These are phyloP conservation scores for Gymnorhina tibicen DNA, from an alignment of 2,113 vertebrate genomes.

Conservation along the genomic window DNA sequence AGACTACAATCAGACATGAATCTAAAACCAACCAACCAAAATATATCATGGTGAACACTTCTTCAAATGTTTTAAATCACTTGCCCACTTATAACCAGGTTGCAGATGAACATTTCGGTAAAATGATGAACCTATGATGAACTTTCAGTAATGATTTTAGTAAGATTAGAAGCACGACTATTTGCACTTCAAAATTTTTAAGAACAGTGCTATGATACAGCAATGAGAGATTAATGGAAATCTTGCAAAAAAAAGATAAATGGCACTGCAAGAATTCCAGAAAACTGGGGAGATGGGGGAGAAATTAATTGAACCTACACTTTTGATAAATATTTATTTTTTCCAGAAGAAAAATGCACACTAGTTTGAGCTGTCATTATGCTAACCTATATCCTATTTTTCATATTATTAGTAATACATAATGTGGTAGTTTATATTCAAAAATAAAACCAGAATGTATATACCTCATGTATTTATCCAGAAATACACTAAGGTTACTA, in stretches of 20 bases:
- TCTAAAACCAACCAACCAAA: background rate
- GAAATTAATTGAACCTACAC: conserved; percentile 78
- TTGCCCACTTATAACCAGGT: background rate
- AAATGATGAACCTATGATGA: background rate
- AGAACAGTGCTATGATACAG: conserved; percentile 52
- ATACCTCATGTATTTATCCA: conserved; percentile 83
- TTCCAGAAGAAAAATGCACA: conserved; percentile 80
- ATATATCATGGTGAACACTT: background rate
- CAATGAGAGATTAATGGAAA: conserved; percentile 74
- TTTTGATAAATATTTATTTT: conserved; percentile 84
- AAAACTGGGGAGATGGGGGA: conserved; percentile 56
- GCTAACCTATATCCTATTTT: conserved; percentile 81
- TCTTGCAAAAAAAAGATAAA: conserved; percentile 75
- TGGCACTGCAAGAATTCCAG: conserved; percentile 60
- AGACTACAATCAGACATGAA: background rate
- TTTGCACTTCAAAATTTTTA: conserved; percentile 64
- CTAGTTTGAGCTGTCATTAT: conserved; percentile 81
- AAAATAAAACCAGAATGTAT: conserved; percentile 83
- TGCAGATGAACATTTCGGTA: background rate
- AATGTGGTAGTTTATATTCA: conserved; percentile 87
- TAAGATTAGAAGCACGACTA: conserved; percentile 48
- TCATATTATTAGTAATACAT: conserved; percentile 85
- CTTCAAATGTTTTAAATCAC: background rate
- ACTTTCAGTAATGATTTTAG: conserved; percentile 59
- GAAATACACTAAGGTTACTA: conserved; percentile 83